A percentile compares a stretch with the other conserved stretches of the same genome.
Conservation (phyloP, 1,140 invertebrate genomes). For the Trachelipus rathkii region DNA sequence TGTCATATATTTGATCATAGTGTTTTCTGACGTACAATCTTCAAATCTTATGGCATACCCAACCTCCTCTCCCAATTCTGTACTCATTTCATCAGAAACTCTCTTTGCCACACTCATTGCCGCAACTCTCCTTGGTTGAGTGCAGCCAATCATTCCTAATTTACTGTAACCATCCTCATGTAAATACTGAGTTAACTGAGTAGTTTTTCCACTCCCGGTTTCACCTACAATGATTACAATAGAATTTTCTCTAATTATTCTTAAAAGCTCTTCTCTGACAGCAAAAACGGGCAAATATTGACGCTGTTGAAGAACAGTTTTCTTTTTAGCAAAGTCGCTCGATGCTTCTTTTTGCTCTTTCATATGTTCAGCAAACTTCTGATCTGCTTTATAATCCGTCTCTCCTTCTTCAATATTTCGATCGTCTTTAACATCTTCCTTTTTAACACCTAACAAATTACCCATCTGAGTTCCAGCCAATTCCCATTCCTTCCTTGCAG, state of each 20-base stretch:
- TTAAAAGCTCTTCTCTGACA: conserved; percentile 84
- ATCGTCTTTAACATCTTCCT: conserved; percentile 67
- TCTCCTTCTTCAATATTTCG: conserved; percentile 58
- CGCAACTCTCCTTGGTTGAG: conserved; percentile 86
- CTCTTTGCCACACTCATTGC: conserved; percentile 99
- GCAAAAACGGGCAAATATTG: conserved; percentile 94
- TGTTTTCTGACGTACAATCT: conserved; percentile 93
- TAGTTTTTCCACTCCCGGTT: conserved; percentile 98
- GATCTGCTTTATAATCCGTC: conserved; percentile 74
- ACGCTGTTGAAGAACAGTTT: conserved; percentile 80
- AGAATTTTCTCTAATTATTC: conserved; percentile 90
- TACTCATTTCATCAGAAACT: conserved; percentile 95
- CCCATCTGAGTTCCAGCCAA: conserved; percentile 93
- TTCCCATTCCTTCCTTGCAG: conserved; percentile 99
- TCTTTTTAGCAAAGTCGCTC: conserved; percentile 85
- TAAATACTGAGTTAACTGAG: conserved; percentile 96
- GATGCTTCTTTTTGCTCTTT: conserved; percentile 63
- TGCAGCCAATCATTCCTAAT: conserved; percentile 92
- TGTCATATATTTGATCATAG: conserved; percentile 98
- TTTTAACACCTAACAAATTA: conserved; percentile 93
- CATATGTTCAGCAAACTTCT: conserved; percentile 97
- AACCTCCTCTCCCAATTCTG: conserved; percentile 82
- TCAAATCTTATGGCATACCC: conserved; percentile 99
- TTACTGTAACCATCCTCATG: conserved; percentile 95
- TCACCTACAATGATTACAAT: conserved; percentile 96